phyloP scores from a whole-genome alignment of 2,113 vertebrate species.

The Glaucidium brasilianum region DNA sequence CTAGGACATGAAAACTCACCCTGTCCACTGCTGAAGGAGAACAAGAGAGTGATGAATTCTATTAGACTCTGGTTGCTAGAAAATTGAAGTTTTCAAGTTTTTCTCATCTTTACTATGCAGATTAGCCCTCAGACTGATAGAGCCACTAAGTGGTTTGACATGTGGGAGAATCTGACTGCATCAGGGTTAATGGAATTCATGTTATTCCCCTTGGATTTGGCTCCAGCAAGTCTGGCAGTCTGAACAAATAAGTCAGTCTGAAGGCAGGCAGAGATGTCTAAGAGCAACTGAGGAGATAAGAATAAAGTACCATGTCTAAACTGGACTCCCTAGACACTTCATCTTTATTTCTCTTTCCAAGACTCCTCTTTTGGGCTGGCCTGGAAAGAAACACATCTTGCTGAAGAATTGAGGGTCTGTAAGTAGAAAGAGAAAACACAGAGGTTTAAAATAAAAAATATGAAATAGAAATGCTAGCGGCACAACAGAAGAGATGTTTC shows the following conservation, averaged over 20 bases:
- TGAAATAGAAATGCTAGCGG: neutral
- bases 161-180: rapidly evolving
- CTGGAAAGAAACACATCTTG: neutral
- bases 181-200: neutral
- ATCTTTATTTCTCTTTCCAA: neutral
- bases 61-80: neutral
- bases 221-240: neutral
- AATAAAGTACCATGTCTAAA: neutral
- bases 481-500: neutral
- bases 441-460: neutral
- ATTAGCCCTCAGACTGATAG: neutral
- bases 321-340: neutral
- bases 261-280: neutral
- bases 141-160: neutral
- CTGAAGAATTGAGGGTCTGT: neutral
- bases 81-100: neutral
- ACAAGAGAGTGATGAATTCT: neutral
- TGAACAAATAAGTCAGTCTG: neutral
- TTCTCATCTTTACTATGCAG: neutral
- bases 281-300: neutral
- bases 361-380: neutral
- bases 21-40: neutral
- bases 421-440: neutral
- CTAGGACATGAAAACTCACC: neutral
- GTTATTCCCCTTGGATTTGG: neutral